A percentile compares a stretch with the other conserved stretches of the same genome.
phyloP scores from a whole-genome alignment of 2,113 vertebrate species.

The Halcyon malimbica region DNA sequence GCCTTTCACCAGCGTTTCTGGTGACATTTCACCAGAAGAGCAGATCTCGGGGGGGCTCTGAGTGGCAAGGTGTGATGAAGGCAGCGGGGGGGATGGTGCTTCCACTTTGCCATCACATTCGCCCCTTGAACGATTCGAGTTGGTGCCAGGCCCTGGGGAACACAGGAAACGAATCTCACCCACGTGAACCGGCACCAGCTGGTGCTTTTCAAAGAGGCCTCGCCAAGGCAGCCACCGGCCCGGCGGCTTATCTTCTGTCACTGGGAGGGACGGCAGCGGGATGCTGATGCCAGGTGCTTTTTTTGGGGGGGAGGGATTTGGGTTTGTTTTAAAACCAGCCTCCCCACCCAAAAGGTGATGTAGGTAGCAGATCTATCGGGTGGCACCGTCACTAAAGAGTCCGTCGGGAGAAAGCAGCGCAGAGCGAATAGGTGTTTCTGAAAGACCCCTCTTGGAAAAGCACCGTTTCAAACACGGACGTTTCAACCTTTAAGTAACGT shows the following conservation, averaged over 20 bases:
- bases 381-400: not conserved
- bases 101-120: slow-evolving; percentile 82
- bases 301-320: not conserved
- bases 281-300: not conserved
- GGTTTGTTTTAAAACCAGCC: not conserved
- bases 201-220: slow-evolving; percentile 75
- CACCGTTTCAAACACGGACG: not conserved
- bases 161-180: slow-evolving; percentile 93
- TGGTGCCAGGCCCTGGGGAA: slow-evolving; percentile 90
- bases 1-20: slow-evolving; percentile 67
- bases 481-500: not conserved
- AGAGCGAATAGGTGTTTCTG: not conserved
- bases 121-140: slow-evolving; percentile 76
- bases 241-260: slow-evolving; percentile 30
- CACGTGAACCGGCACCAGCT: slow-evolving; percentile 82
- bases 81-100: slow-evolving; percentile 74
- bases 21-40: slow-evolving; percentile 65
- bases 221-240: slow-evolving; percentile 62
- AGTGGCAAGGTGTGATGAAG: slow-evolving; percentile 54
- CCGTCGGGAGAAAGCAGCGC: not conserved
- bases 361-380: not conserved
- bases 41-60: slow-evolving; percentile 43
- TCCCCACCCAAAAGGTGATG: not conserved
- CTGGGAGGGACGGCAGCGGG: not conserved
- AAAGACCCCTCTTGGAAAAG: not conserved